Percentiles rank a stretch among this genome's conserved stretches.
Evolutionary conservation across 2,113 vertebrate genomes (phyloP).

Genomic region (Oreochromis aureus): DNA sequence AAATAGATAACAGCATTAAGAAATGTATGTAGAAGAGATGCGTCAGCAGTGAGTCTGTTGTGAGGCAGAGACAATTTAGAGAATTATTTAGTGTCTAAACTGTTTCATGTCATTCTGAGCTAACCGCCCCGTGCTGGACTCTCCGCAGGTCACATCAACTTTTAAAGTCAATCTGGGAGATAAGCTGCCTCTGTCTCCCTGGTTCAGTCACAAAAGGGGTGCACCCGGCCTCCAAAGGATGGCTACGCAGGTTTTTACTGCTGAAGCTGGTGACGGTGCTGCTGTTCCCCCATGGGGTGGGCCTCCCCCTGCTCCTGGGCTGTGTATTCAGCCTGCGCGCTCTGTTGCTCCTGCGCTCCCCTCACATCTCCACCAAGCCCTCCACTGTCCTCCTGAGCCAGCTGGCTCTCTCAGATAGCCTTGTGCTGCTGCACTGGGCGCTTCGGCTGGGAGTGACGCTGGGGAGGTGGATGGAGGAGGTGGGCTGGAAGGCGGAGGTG

Average conservation of each 20-base stretch:
- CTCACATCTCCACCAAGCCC: constrained; percentile 73
- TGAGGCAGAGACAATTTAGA: neutral
- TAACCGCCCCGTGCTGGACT: neutral
- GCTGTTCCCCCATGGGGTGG: constrained; percentile 60
- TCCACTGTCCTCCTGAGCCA: constrained; percentile 71
- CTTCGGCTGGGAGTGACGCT: neutral
- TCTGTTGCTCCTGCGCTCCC: constrained; percentile 59
- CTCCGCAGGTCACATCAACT: constrained; percentile 18
- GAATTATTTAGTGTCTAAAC: neutral
- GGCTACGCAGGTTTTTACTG: constrained; percentile 69
- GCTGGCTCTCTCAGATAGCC: constrained; percentile 68
- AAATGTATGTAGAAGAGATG: neutral
- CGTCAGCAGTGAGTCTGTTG: neutral
- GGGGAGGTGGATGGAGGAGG: neutral
- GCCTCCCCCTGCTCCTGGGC: constrained; percentile 59
- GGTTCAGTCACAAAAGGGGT: neutral
- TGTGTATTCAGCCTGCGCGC: constrained; percentile 65
- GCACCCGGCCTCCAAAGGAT: constrained; percentile 45
- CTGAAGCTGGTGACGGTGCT: constrained; percentile 77
- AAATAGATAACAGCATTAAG: neutral
- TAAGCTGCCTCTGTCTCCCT: neutral
- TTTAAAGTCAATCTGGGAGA: neutral
- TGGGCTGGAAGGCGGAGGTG: neutral
- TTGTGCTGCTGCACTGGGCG: constrained; percentile 40
- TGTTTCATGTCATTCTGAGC: neutral